These are phyloP conservation scores for Mugil cephalus DNA, from an alignment of 2,113 vertebrate genomes.

Conservation along the genomic window DNA sequence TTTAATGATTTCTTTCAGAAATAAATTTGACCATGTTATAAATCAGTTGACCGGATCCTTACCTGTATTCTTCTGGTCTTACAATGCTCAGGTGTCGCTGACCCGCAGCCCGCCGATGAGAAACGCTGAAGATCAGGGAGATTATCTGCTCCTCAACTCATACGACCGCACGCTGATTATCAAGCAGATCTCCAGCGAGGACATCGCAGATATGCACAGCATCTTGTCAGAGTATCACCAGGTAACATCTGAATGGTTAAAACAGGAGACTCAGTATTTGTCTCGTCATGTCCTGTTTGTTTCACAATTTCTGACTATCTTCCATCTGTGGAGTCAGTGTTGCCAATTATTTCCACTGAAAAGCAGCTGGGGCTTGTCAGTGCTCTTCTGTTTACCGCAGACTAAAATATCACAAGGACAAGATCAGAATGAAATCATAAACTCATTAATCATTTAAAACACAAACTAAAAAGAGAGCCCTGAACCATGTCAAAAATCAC, in stretches of 20 bases:
- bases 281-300: too few relatives aligned
- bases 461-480: too few relatives aligned
- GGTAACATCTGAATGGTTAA: slow-evolving; percentile 68
- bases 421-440: too few relatives aligned
- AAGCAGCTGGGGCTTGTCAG: too few relatives aligned
- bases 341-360: too few relatives aligned
- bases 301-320: too few relatives aligned
- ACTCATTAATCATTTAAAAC: too few relatives aligned
- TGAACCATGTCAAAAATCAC: too few relatives aligned
- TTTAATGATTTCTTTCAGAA: neutral
- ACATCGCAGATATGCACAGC: slow-evolving; percentile 92
- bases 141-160: slow-evolving; percentile 88
- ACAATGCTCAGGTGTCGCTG: slow-evolving; percentile 85
- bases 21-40: neutral
- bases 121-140: slow-evolving; percentile 85
- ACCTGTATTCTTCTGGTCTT: neutral
- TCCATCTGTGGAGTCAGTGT: too few relatives aligned
- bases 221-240: slow-evolving; percentile 96
- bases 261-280: too few relatives aligned
- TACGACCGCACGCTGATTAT: slow-evolving; percentile 91
- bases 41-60: neutral
- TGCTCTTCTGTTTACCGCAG: too few relatives aligned
- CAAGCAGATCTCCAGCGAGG: slow-evolving; percentile 95
- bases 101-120: slow-evolving; percentile 88
- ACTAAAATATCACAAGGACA: too few relatives aligned